phyloP scores from a whole-genome alignment of 2,888 invertebrate genomes.

The Neoascia interrupta region DNA sequence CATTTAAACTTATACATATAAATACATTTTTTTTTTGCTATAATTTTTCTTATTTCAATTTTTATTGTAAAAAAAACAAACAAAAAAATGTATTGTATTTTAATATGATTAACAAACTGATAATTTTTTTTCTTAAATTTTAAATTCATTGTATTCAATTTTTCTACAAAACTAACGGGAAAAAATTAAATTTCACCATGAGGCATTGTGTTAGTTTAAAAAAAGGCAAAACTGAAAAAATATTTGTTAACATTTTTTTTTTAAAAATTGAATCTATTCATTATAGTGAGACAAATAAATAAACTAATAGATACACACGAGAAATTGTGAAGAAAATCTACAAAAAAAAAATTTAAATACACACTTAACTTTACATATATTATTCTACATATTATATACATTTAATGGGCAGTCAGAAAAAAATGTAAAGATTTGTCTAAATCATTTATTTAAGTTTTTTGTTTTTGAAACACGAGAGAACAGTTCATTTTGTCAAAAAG shows the following conservation, averaged over 20 bases:
- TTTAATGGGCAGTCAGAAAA: slow-evolving; percentile 73
- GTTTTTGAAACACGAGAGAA: neutral
- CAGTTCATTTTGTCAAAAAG: slow-evolving; percentile 18
- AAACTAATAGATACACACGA: slow-evolving; percentile 24
- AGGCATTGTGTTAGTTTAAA: slow-evolving; percentile 3
- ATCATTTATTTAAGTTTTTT: slow-evolving; percentile 70
- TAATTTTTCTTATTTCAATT: slow-evolving; percentile 6
- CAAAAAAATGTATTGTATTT: slow-evolving; percentile 61
- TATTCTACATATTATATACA: slow-evolving; percentile 66
- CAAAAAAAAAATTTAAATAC: slow-evolving; percentile 67
- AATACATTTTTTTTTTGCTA: neutral
- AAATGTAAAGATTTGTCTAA: slow-evolving; percentile 73
- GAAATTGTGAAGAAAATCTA: slow-evolving; percentile 49
- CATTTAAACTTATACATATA: too few relatives aligned
- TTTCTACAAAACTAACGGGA: slow-evolving; percentile 11
- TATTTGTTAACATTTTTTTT: slow-evolving; percentile 19
- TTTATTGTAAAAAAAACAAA: slow-evolving; percentile 11
- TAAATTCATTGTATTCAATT: slow-evolving; percentile 11
- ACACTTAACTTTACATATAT: slow-evolving; percentile 70
- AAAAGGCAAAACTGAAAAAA: slow-evolving; percentile 15
- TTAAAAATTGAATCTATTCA: slow-evolving; percentile 39
- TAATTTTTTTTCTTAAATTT: slow-evolving; percentile 31
- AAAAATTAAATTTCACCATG: slow-evolving; percentile 1
- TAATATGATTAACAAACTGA: slow-evolving; percentile 41
- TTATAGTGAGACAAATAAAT: slow-evolving; percentile 34